phyloP scores from a whole-genome alignment of 1,140 invertebrate genomes.

The Bilobella aurantiaca region DNA sequence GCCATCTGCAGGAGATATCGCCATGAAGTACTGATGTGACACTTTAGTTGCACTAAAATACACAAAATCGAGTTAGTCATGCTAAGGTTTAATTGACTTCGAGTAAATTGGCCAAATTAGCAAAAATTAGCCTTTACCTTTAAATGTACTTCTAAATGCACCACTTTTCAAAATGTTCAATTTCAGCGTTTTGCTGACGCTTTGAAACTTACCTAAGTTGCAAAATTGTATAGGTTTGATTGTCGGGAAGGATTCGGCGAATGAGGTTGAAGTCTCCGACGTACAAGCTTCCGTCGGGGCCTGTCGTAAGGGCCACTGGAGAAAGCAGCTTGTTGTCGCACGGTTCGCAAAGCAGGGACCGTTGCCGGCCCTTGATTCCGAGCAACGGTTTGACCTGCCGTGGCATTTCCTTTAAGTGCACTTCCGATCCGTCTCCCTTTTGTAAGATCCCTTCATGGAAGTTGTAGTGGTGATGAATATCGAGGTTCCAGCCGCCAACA shows the following conservation, averaged over 20 bases:
- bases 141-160: too few species aligned
- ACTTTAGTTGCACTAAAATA: slow-evolving; percentile 71
- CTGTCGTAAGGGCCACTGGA: slow-evolving; percentile 82
- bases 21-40: slow-evolving; percentile 88
- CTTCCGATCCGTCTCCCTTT: slow-evolving; percentile 85
- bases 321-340: slow-evolving; percentile 80
- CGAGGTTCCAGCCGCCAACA: slow-evolving; percentile 92
- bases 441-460: slow-evolving; percentile 93
- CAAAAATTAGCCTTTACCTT: too few species aligned
- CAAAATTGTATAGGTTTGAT: slow-evolving; percentile 82
- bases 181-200: not conserved
- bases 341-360: slow-evolving; percentile 60
- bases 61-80: slow-evolving; percentile 18
- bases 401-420: slow-evolving; percentile 87
- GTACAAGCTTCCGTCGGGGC: slow-evolving; percentile 90
- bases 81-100: not conserved
- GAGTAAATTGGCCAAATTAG: not conserved
- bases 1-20: slow-evolving; percentile 87
- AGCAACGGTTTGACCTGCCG: slow-evolving; percentile 76
- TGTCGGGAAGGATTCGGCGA: slow-evolving; percentile 79
- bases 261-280: slow-evolving; percentile 96
- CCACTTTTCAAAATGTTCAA: not conserved
- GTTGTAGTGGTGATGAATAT: slow-evolving; percentile 97
- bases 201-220: slow-evolving; percentile 76
- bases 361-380: slow-evolving; percentile 76